Evolutionary conservation across 2,113 vertebrate genomes (phyloP).

Genomic region (Psammodynastes pulverulentus): DNA sequence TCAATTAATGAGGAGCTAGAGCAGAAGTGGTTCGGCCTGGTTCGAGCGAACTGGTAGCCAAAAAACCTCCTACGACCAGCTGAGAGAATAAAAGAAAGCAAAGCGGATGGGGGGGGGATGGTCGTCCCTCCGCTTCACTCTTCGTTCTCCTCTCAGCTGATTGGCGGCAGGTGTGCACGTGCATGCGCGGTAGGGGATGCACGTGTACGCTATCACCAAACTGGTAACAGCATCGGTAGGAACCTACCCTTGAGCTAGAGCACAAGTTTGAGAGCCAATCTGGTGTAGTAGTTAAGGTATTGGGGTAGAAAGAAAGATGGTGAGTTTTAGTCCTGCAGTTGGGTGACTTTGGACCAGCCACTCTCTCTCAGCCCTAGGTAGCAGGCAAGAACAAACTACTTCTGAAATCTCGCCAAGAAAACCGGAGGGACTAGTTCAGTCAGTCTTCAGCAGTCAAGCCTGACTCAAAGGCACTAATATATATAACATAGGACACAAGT

Average conservation of each 20-base stretch:
- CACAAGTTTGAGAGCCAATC: not conserved
- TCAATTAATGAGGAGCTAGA: not conserved
- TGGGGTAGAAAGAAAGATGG: not conserved
- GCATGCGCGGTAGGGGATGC: too few species aligned
- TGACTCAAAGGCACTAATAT: not conserved
- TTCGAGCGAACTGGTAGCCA: too few species aligned
- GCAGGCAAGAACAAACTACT: not conserved
- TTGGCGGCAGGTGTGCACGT: too few species aligned
- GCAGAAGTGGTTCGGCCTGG: too few species aligned
- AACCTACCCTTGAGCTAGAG: too few species aligned
- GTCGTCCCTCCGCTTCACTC: too few species aligned
- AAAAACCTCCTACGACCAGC: too few species aligned
- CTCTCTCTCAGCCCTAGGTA: not conserved
- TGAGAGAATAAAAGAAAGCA: too few species aligned
- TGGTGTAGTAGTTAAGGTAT: not conserved
- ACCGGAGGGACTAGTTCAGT: not conserved
- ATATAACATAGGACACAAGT: not conserved
- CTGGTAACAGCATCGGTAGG: too few species aligned
- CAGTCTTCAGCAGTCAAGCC: not conserved
- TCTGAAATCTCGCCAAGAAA: not conserved
- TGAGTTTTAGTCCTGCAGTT: not conserved
- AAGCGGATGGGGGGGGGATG: too few species aligned
- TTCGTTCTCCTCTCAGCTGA: too few species aligned
- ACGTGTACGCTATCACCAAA: too few species aligned
- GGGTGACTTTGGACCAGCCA: not conserved